Evolutionary conservation across 2,888 invertebrate genomes (phyloP), one percentile per base, ranked within the genome.

Genomic region (Drosophila mercatorum): DNA sequence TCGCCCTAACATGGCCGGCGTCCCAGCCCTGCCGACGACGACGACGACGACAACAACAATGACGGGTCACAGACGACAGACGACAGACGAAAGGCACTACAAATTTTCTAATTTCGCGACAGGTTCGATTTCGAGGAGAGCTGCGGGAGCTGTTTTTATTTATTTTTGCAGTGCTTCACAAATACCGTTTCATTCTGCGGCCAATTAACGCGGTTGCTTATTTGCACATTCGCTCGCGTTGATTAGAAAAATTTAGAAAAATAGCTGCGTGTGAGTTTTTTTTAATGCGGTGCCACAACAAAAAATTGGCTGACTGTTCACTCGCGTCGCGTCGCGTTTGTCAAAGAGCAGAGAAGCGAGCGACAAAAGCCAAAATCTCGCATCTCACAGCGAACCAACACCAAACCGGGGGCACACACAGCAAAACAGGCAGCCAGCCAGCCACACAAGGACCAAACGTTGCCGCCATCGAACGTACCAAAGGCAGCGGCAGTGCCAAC

Each of bases 351-450:
- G 80, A 71, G 75, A 78, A 77, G 78, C 78, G 81, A 89, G 89
- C 90, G 83, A 87, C 88, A 91, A 90, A 86, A 88, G 88, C 87
- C 91, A 91, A 90, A 90, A 89, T 90, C 83, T 87, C 88, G 80
- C 88, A 84, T 59, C 60, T 78, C 87, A 76, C 88, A 80, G 81
- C 74, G 80, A 70, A 14, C 59, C 75, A 75, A 83, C 67, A 80
- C 67, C 81, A 79, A 68, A 74, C 78, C 73, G 73, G 76, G 76
- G 68, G 59, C 63, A 77, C 56, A 74, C 65, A 77, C 67, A 78
- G 75, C 69, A 57, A 65, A 67, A 56, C 63, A 77, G 80, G 70
- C 78, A 78, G 71, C 68, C 62, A 78, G 71, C 60, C 62, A 43
- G 71, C 60, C 78, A 77, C 81, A 84, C 84, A 83, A 80, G 80